Conservation (phyloP, 1,140 invertebrate genomes). For the Diabrotica virgifera region DNA sequence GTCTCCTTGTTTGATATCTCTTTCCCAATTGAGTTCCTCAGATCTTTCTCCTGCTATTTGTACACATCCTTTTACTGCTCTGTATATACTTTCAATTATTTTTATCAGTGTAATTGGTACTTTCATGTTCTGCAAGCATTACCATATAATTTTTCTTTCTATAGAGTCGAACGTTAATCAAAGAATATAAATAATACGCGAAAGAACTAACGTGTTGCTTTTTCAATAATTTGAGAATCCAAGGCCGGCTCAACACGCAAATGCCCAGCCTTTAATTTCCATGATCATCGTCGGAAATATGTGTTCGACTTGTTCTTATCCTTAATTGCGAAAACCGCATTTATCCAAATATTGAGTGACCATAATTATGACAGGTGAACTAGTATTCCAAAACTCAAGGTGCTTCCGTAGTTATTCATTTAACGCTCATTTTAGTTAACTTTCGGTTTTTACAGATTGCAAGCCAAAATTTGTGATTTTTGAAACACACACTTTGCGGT, state of each 20-base stretch:
- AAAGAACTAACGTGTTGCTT: not conserved
- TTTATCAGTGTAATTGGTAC: no score
- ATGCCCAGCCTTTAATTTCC: not conserved
- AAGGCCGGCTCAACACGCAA: not conserved
- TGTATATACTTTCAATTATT: no score
- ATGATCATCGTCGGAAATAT: not conserved
- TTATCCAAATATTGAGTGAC: not conserved
- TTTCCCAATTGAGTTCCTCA: no score
- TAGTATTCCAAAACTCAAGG: not conserved
- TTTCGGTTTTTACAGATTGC: not conserved
- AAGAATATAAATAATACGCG: not conserved
- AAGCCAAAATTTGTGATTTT: not conserved
- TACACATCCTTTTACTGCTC: no score
- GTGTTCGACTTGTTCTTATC: not conserved
- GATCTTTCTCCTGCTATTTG: no score
- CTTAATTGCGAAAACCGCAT: constrained; percentile 2
- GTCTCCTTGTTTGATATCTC: no score
- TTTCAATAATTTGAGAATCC: not conserved
- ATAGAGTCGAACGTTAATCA: not conserved
- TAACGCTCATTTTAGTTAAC: not conserved
- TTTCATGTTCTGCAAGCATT: no score
- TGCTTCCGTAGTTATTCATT: not conserved
- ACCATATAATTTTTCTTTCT: no score
- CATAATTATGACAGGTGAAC: not conserved
- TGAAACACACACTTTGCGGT: no score